Evolutionary conservation across 2,797 vertebrate genomes (phyloP).

Genomic region (Sebastes kiyomatsui): DNA sequence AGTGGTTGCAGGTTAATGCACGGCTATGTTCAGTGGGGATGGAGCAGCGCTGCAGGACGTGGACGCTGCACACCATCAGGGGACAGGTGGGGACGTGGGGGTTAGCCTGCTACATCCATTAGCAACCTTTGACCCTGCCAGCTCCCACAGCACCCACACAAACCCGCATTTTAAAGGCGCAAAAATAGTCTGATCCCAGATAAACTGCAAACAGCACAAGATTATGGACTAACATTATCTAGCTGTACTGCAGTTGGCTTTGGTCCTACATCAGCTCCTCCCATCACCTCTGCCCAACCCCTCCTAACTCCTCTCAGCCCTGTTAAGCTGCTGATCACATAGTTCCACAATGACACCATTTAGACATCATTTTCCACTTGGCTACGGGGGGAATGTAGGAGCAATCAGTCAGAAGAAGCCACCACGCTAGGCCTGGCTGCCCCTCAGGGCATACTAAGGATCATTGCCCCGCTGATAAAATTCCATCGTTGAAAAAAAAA

Average conservation of each 20-base stretch:
- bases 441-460: constrained; percentile 1
- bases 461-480: constrained; percentile 36
- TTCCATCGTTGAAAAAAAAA: constrained; percentile 32
- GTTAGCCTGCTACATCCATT: constrained; percentile 59
- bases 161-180: constrained; percentile 13
- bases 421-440: constrained; percentile 10
- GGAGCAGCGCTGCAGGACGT: background rate
- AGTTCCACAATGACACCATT: constrained; percentile 47
- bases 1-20: constrained; percentile 47
- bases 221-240: background rate
- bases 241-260: background rate
- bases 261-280: constrained; percentile 5
- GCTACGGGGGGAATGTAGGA: constrained; percentile 8
- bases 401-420: constrained; percentile 23
- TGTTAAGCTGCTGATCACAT: constrained; percentile 55
- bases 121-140: constrained; percentile 55
- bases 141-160: constrained; percentile 19
- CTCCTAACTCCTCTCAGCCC: constrained; percentile 13
- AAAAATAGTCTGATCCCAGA: background rate
- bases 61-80: background rate
- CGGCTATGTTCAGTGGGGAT: constrained; percentile 12
- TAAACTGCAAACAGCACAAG: constrained; percentile 1
- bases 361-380: constrained; percentile 49
- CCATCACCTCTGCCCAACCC: background rate
- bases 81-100: background rate